Evolutionary conservation across 2,888 invertebrate species (phyloP).

Genomic region (Tachina grossa): DNA sequence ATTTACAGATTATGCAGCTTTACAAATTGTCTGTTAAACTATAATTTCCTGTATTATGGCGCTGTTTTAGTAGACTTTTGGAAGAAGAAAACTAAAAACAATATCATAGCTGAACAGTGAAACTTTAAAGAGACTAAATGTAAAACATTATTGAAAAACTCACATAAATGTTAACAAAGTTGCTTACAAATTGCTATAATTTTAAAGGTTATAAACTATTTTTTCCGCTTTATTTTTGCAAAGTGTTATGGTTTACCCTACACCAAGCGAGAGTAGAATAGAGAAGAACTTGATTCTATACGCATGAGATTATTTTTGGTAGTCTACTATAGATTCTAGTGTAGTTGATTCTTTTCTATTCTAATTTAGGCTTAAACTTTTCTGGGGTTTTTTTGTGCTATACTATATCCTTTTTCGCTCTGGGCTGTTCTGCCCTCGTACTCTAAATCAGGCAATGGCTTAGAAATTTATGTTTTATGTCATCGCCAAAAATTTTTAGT

Average conservation of each 20-base stretch:
- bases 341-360: not conserved
- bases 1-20: conserved; percentile 62
- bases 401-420: not conserved
- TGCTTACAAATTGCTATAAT: conserved; percentile 64
- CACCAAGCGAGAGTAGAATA: not conserved
- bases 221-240: not conserved
- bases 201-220: conserved; percentile 64
- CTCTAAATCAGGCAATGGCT: no score
- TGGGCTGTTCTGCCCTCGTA: no score
- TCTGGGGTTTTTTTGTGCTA: not conserved
- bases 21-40: conserved; percentile 66
- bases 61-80: conserved; percentile 42
- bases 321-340: not conserved
- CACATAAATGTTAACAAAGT: conserved; percentile 68
- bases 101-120: conserved; percentile 34
- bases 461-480: no score
- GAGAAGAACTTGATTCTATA: not conserved
- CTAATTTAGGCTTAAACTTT: not conserved
- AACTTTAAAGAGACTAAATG: conserved; percentile 1
- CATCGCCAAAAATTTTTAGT: no score
- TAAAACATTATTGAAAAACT: conserved; percentile 54
- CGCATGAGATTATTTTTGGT: not conserved
- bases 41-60: conserved; percentile 64
- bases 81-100: not conserved
- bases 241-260: conserved; percentile 28